phyloP scores from a whole-genome alignment of 2,113 vertebrate genomes.

The Grammomys surdaster region DNA sequence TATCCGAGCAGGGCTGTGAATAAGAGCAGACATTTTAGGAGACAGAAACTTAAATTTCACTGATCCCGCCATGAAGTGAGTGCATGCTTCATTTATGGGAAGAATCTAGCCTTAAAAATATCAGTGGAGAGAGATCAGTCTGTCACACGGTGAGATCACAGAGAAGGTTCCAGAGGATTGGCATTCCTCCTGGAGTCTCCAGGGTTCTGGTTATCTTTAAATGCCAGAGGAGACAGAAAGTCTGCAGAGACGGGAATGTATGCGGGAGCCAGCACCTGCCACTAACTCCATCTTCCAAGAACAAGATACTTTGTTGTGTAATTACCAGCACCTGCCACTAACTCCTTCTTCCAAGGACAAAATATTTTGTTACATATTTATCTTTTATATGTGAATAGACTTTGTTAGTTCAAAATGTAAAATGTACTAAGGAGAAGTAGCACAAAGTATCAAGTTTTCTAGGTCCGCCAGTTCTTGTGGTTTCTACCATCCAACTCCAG shows the following conservation, averaged over 20 bases:
- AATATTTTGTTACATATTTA: neutral
- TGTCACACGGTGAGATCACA: conserved; percentile 41
- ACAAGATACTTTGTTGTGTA: neutral
- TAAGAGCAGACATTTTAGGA: neutral
- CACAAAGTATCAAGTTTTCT: conserved; percentile 2
- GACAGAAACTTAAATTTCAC: conserved; percentile 36
- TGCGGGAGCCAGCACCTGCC: neutral
- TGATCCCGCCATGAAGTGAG: neutral
- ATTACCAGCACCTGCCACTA: neutral
- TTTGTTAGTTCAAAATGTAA: neutral
- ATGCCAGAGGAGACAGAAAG: conserved; percentile 41
- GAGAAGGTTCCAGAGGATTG: conserved; percentile 60
- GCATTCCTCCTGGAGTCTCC: neutral
- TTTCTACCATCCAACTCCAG: accelerated
- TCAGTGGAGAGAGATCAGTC: conserved; percentile 15
- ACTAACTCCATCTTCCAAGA: conserved; percentile 8
- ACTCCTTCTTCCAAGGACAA: conserved; percentile 37
- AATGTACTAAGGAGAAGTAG: neutral
- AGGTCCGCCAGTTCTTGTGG: neutral
- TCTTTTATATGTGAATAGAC: conserved; percentile 16
- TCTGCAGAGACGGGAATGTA: conserved; percentile 61
- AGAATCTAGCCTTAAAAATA: conserved; percentile 56
- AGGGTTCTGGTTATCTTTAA: conserved; percentile 70
- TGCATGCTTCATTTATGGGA: conserved; percentile 40
- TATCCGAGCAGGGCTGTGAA: neutral